phyloP scores from a whole-genome alignment of 2,888 invertebrate genomes.

The Drosophila nr. perissopoda region DNA sequence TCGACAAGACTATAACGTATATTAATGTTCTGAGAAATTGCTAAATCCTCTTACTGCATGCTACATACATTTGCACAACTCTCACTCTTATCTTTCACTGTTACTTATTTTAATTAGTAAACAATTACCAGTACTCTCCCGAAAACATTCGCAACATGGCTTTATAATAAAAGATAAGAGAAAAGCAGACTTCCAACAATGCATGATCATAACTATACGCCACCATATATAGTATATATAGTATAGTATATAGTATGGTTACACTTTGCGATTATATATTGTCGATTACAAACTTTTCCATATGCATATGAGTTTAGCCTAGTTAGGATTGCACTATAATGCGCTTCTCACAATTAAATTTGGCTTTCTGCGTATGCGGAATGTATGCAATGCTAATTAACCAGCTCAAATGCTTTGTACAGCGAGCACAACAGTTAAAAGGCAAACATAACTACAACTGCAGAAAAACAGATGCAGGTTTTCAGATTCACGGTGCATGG shows the following conservation, averaged over 20 bases:
- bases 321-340: constrained; percentile 10
- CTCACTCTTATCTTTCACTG: neutral
- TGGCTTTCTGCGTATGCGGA: constrained; percentile 2
- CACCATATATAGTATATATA: neutral
- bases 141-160: neutral
- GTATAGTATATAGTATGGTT: neutral
- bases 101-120: neutral
- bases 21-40: no score
- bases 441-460: neutral
- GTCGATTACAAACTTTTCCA: neutral
- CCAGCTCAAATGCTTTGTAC: constrained; percentile 25
- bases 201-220: neutral
- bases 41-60: no score
- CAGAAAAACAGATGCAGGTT: neutral
- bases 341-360: constrained; percentile 18
- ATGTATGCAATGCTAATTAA: constrained; percentile 48
- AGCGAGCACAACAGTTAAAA: neutral
- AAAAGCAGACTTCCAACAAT: neutral
- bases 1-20: no score
- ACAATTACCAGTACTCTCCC: neutral
- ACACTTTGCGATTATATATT: neutral
- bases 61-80: no score
- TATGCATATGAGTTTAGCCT: neutral
- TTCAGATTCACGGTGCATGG: constrained; percentile 12
- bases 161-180: neutral